phyloP scores from a whole-genome alignment of 2,888 invertebrate species.

The Idaea dimidiata region DNA sequence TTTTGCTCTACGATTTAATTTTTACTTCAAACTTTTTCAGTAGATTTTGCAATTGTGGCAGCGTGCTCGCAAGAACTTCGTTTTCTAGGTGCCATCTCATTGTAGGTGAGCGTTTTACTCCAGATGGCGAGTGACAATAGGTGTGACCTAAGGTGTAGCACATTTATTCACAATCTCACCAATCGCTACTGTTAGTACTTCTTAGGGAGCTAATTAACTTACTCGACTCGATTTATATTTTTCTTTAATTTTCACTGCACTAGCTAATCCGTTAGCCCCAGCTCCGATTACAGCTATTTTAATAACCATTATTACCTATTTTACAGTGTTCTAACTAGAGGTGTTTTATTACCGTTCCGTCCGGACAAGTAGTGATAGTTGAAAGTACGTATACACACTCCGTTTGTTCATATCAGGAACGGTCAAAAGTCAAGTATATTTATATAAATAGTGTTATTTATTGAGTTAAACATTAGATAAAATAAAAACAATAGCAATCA shows the following conservation, averaged over 20 bases:
- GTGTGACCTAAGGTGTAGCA: background rate
- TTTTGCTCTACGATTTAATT: background rate
- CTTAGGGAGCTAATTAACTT: slow-evolving; percentile 29
- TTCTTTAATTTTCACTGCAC: slow-evolving; percentile 85
- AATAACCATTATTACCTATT: slow-evolving; percentile 41
- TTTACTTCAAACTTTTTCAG: background rate
- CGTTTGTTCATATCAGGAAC: too few relatives aligned
- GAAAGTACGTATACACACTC: too few relatives aligned
- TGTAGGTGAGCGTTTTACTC: too few relatives aligned
- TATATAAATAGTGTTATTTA: too few relatives aligned
- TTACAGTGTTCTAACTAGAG: background rate
- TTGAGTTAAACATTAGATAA: too few relatives aligned
- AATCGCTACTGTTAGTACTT: background rate
- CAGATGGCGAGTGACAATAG: background rate
- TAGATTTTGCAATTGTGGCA: too few relatives aligned
- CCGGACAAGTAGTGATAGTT: too few relatives aligned
- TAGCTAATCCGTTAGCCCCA: slow-evolving; percentile 86
- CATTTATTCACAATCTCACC: background rate
- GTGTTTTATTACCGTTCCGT: background rate
- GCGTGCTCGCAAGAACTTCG: too few relatives aligned
- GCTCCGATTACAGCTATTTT: slow-evolving; percentile 86
- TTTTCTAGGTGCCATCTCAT: too few relatives aligned
- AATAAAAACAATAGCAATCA: too few relatives aligned
- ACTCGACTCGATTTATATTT: slow-evolving; percentile 68
- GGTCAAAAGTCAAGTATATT: too few relatives aligned